A percentile compares a stretch with the other conserved stretches of the same genome.
Conservation (phyloP, 1,140 invertebrate genomes). For the Drosophila repleta region DNA sequence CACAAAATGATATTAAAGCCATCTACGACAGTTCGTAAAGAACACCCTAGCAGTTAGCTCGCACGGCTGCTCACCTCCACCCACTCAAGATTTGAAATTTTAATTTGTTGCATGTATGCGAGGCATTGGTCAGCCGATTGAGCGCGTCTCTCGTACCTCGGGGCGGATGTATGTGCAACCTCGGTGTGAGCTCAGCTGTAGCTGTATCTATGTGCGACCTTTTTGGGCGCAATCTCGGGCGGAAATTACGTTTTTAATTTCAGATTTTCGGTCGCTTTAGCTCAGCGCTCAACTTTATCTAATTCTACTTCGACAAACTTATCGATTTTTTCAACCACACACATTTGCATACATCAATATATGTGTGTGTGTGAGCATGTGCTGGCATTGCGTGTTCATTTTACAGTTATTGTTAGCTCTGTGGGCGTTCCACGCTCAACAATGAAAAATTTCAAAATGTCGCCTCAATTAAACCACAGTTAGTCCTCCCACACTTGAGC, state of each 20-base stretch:
- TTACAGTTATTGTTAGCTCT: conserved; percentile 11
- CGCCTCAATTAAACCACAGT: conserved; percentile 45
- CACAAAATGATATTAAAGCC: conserved; percentile 40
- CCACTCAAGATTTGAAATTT: conserved; percentile 37
- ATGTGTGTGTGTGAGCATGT: background rate
- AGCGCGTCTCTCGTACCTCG: conserved; percentile 2
- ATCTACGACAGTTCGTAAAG: conserved; percentile 6
- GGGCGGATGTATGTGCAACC: conserved; percentile 27
- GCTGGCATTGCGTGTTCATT: conserved; percentile 23
- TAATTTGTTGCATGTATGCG: conserved; percentile 58
- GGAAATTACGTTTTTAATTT: conserved; percentile 26
- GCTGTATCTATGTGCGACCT: conserved; percentile 6
- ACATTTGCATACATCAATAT: background rate
- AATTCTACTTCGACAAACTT: conserved; percentile 22
- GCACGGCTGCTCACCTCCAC: background rate
- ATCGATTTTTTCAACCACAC: conserved; percentile 29
- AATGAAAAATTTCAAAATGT: conserved; percentile 30
- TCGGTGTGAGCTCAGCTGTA: background rate
- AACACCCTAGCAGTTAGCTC: background rate
- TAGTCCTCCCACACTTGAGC: background rate
- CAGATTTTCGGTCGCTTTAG: background rate
- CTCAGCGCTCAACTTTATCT: conserved; percentile 20
- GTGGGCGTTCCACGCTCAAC: conserved; percentile 17
- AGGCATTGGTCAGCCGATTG: conserved; percentile 15
- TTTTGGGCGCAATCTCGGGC: conserved; percentile 13